Conservation (phyloP, 1,140 invertebrate genomes). For the Cherax quadricarinatus region DNA sequence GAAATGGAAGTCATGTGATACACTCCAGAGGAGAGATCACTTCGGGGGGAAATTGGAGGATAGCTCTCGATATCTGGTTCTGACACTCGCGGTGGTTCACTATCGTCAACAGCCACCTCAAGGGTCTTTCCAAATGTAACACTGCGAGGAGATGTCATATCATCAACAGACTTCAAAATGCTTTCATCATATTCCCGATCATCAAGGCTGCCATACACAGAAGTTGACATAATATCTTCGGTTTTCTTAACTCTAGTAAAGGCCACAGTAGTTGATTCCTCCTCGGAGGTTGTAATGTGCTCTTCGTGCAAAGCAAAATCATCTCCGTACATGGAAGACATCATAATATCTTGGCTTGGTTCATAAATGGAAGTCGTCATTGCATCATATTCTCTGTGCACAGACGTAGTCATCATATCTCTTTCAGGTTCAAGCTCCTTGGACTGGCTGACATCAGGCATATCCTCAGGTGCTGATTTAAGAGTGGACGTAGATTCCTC, state of each 20-base stretch:
- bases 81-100: background rate
- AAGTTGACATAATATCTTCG: slow-evolving; percentile 65
- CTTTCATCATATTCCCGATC: slow-evolving; percentile 19
- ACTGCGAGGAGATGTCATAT: slow-evolving; percentile 52
- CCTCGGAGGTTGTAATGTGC: background rate
- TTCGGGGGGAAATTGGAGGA: slow-evolving; percentile 43
- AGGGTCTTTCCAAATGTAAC: slow-evolving; percentile 48
- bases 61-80: slow-evolving; percentile 46
- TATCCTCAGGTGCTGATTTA: slow-evolving; percentile 16
- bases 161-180: slow-evolving; percentile 41
- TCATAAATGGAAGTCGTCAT: slow-evolving; percentile 71
- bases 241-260: slow-evolving; percentile 47
- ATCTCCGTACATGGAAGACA: slow-evolving; percentile 70
- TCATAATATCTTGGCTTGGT: slow-evolving; percentile 66
- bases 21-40: slow-evolving; percentile 57
- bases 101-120: slow-evolving; percentile 38
- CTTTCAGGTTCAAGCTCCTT: slow-evolving; percentile 1
- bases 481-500: slow-evolving; percentile 39
- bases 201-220: slow-evolving; percentile 56
- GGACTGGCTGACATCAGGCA: background rate
- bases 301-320: slow-evolving; percentile 61
- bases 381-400: slow-evolving; percentile 57
- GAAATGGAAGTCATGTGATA: slow-evolving; percentile 59
- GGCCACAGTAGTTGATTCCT: slow-evolving; percentile 37
- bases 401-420: slow-evolving; percentile 53